Evolutionary conservation across 2,797 vertebrate species (phyloP).

Genomic region (Sebastes matsubarae): DNA sequence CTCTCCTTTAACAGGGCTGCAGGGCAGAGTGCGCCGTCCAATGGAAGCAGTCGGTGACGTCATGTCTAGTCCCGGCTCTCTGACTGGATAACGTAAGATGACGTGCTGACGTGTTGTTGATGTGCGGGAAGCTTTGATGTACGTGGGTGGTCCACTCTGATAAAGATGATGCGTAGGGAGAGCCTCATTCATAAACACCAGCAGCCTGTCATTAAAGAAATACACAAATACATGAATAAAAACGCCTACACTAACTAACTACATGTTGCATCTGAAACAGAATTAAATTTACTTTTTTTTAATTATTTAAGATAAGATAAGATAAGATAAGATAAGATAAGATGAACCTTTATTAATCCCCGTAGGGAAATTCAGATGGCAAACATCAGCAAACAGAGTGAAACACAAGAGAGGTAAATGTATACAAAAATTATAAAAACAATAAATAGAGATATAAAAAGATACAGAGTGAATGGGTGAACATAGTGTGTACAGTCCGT

Average conservation of each 20-base stretch:
- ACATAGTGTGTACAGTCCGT: no score
- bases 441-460: no score
- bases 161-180: neutral
- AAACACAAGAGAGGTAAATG: no score
- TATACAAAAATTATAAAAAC: no score
- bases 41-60: neutral
- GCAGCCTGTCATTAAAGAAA: neutral
- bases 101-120: constrained; percentile 16
- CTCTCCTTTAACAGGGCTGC: no score
- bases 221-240: neutral
- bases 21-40: constrained; percentile 11
- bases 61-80: neutral
- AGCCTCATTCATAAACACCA: constrained; percentile 51
- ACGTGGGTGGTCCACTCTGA: constrained; percentile 73
- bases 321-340: no score
- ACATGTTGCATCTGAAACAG: neutral
- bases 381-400: no score
- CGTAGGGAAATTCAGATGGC: no score
- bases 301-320: no score
- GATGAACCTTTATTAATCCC: no score
- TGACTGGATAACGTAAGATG: constrained; percentile 60
- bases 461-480: no score
- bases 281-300: neutral
- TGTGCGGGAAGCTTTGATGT: constrained; percentile 81
- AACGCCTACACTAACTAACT: neutral